A percentile compares a stretch with the other conserved stretches of the same genome.
Evolutionary conservation across 2,797 vertebrate genomes (phyloP).

Genomic region (Mus spretus): DNA sequence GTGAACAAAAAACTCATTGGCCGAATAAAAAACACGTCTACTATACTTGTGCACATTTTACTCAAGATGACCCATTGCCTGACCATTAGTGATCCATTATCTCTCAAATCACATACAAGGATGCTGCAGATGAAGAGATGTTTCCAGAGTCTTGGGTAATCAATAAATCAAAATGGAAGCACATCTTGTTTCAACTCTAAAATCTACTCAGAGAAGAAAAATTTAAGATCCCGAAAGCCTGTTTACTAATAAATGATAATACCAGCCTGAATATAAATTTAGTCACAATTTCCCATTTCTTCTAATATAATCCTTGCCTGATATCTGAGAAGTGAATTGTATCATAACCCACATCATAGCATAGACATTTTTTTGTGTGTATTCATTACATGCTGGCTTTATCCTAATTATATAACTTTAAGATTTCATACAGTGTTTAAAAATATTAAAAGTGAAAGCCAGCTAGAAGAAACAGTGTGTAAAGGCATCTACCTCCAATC

Average conservation of each 20-base stretch:
- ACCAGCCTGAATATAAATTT: not conserved
- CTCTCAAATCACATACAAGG: constrained; percentile 47
- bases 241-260: not conserved
- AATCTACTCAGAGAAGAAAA: not conserved
- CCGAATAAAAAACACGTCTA: constrained; percentile 12
- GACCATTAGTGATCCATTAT: not conserved
- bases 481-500: no score
- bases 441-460: not conserved
- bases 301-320: not conserved
- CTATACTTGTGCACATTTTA: not conserved
- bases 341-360: not conserved
- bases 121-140: not conserved
- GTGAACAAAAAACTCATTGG: not conserved
- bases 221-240: not conserved
- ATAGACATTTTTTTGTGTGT: not conserved
- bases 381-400: not conserved
- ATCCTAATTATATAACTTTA: constrained; percentile 19
- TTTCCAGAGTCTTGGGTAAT: constrained; percentile 11
- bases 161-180: constrained; percentile 8
- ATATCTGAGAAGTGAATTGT: not conserved
- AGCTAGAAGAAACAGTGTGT: not conserved
- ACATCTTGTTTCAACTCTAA: not conserved
- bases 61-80: constrained; percentile 21
- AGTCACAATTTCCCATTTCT: not conserved
- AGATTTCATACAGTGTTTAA: not conserved